These are phyloP conservation scores for Troilus luridus DNA, from an alignment of 2,888 invertebrate genomes.

Conservation along the genomic window DNA sequence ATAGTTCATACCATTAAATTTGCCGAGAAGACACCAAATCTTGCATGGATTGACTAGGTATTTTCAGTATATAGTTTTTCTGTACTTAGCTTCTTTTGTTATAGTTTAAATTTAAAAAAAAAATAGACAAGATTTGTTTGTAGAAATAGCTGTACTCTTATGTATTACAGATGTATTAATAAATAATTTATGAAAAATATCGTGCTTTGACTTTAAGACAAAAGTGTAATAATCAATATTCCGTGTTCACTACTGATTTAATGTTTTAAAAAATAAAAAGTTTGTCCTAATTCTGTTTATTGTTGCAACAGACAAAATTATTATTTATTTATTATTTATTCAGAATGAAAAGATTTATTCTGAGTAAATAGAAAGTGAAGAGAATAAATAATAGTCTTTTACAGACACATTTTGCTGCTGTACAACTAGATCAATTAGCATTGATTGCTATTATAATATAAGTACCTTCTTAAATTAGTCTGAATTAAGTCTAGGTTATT, in stretches of 20 bases:
- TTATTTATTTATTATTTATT: too few species aligned
- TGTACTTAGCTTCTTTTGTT: background rate
- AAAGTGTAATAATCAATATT: too few species aligned
- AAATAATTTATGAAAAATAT: background rate
- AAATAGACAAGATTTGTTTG: background rate
- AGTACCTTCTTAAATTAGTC: too few species aligned
- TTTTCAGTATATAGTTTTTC: background rate
- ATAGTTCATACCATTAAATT: conserved; percentile 43
- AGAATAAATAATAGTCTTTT: too few species aligned
- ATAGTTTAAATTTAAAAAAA: background rate
- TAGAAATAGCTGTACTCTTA: background rate
- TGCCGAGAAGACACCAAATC: conserved; percentile 50
- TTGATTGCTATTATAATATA: too few species aligned
- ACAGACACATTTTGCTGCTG: background rate
- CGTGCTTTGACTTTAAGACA: background rate
- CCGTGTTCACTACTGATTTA: too few species aligned
- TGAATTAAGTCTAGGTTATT: too few species aligned
- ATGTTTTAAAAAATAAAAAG: too few species aligned
- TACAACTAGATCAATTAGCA: too few species aligned
- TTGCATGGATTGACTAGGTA: conserved; percentile 55
- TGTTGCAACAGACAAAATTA: too few species aligned
- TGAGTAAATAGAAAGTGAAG: too few species aligned
- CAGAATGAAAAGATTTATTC: background rate
- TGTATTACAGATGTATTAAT: background rate
- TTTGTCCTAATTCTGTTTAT: too few species aligned